Evolutionary conservation across 2,113 vertebrate genomes (phyloP).

Genomic region (Salminus brasiliensis): DNA sequence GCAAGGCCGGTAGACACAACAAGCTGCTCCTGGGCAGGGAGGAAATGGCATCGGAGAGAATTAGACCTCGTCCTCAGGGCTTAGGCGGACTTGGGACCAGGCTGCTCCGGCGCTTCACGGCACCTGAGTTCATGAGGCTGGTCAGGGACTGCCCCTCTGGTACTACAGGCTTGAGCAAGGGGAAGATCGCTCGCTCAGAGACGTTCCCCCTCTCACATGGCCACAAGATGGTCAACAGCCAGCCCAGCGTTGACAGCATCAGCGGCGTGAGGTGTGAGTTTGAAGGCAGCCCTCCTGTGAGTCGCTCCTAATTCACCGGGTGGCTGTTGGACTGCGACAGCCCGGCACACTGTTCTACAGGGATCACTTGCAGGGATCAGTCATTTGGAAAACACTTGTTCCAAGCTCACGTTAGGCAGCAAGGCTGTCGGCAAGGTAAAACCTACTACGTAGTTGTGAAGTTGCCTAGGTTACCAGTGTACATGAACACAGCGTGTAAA

Average conservation of each 20-base stretch:
- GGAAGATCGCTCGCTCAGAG: slow-evolving; percentile 76
- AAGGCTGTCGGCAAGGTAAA: background rate
- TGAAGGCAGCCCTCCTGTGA: slow-evolving; percentile 67
- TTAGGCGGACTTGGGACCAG: slow-evolving; percentile 72
- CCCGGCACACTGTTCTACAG: background rate
- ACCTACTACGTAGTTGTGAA: background rate
- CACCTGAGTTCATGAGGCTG: slow-evolving; percentile 79
- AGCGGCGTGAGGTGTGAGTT: slow-evolving; percentile 80
- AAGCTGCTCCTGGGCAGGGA: slow-evolving; percentile 69
- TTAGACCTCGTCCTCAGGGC: slow-evolving; percentile 55
- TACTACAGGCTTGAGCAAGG: slow-evolving; percentile 61
- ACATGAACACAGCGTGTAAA: background rate
- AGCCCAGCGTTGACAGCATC: slow-evolving; percentile 79
- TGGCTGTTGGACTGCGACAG: background rate
- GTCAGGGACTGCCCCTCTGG: slow-evolving; percentile 69
- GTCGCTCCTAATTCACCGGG: slow-evolving; percentile 46
- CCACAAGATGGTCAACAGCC: slow-evolving; percentile 75
- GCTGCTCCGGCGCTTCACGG: slow-evolving; percentile 77
- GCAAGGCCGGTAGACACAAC: slow-evolving; percentile 51
- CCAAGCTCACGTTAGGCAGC: background rate
- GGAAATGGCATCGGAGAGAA: slow-evolving; percentile 65
- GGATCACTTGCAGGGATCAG: background rate
- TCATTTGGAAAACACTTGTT: background rate
- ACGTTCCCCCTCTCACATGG: slow-evolving; percentile 76
- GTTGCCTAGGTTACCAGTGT: background rate